Evolutionary conservation across 1,140 invertebrate genomes (phyloP), one percentile per base, ranked within the genome.

Genomic region (Macrobrachium rosenbergii): DNA sequence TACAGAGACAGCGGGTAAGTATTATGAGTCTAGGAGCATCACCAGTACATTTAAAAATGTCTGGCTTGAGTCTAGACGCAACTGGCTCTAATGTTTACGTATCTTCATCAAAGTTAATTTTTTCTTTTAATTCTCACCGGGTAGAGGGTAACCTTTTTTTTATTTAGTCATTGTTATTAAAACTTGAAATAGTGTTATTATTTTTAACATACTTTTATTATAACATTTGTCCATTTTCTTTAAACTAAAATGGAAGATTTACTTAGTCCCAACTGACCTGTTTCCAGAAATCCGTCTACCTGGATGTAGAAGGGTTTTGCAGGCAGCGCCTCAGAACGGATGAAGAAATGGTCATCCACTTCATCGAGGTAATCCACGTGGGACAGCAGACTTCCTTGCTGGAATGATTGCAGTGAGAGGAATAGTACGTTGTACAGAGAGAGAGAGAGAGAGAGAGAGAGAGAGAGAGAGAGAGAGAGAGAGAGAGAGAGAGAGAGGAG

Each of bases 301-400:
- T 83, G 82, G 17, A 83, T 28, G 17, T 76, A 83, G 23, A 76
- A 83, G 1, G 82, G 58, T 12, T 75, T 59, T 23, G 60, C 14
- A 7, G 82, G 82, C 10, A 83, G 72, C 12, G 19, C 21, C 45
- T 83, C 72, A 3, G 82, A 62, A 6, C 62, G 59, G 59, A 76
- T 62, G 21, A 62, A 83, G 59, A 83, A 83, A 14, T 83, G 82
- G 58, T 83, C 82, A 63, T 83, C 82, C 58, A 83, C 72, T 11
- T 63, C 59, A 5, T 43, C 72, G 17, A 16, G 10, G 58, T 83
- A 77, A 28, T 83, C 58, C 2, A 75, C 60, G 3, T 76, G 73
- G 58, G 82, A 83, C 14, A 76, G 59, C 10, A 76, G n/a, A 19
- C 37, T 23, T 19, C 82, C 82, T 23, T 37, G 6, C 82, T 83